These are phyloP conservation scores for Meles meles DNA, from an alignment of 2,113 vertebrate species.

Conservation along the genomic window DNA sequence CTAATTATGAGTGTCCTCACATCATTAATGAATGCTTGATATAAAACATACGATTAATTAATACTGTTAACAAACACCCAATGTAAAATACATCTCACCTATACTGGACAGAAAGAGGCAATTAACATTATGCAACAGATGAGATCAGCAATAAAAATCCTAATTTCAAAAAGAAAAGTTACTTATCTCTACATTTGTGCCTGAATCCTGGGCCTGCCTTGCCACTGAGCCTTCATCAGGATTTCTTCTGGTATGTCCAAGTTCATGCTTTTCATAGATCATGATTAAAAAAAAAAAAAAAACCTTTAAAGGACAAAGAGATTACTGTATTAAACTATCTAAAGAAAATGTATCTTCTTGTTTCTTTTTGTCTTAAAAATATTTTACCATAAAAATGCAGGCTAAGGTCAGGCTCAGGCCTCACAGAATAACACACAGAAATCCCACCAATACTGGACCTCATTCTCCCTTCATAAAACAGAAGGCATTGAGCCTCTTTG, in stretches of 20 bases:
- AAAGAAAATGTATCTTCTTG: background rate
- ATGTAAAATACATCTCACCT: conserved; percentile 35
- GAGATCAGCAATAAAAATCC: conserved; percentile 23
- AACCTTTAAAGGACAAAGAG: background rate
- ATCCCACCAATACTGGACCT: background rate
- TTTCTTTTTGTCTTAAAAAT: background rate
- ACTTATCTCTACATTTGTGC: background rate
- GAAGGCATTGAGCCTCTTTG: background rate
- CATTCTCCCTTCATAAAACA: background rate
- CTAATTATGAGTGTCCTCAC: conserved; percentile 56
- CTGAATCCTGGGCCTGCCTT: conserved; percentile 34
- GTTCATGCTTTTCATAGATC: background rate
- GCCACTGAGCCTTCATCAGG: conserved; percentile 5
- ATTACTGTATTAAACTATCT: background rate
- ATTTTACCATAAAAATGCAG: background rate
- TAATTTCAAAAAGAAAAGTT: conserved; percentile 50
- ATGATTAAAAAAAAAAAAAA: background rate
- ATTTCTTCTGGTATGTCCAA: background rate
- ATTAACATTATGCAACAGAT: background rate
- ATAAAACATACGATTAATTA: conserved; percentile 59
- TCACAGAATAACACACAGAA: background rate
- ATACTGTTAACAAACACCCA: conserved; percentile 29
- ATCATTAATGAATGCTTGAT: conserved; percentile 18
- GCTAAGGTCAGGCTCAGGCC: background rate
- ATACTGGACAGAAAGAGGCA: conserved; percentile 42